Base-by-base conservation (phyloP, 1,140 invertebrate species). In the Trichonephila clavipes region DNA sequence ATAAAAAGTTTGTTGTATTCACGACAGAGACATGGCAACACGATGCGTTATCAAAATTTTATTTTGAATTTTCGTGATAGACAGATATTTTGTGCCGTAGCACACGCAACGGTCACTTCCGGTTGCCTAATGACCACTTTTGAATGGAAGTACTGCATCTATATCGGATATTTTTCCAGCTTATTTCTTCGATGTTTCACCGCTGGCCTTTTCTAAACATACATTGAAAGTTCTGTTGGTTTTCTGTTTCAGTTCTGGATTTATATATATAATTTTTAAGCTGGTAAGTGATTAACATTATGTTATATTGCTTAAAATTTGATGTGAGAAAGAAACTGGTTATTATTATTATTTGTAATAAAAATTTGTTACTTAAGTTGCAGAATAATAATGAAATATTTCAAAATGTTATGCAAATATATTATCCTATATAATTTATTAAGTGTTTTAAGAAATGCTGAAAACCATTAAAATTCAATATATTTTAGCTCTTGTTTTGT, bases 1-100 rank as follows among this genome's bases (percentile, higher is more conserved):
- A 64, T 88, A 64, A 69, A 51, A 64, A 64, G 61, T 88, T 88
- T 88, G 87, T 88, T 88, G 87, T 88, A 62, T 64, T 51, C 40
- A 16, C 40, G 61, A 87, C 85, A 83, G 85, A 58, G 85, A 88
- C 87, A 88, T 88, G 64, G 87, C 87, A 88, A 88, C 87, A 34
- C 12, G 86, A 24, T 88, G n/a, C 64, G n/a, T 12, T 69, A 24
- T 24, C 62, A 16, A n/a, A 61, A 83, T n/a, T 51, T 59, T 83
- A 66, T 88, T 88, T 66, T 88, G 82, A 83, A 62, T 87, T 87
- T 87, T 18, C 59, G 85, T 64, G 85, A 24, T 21, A 87, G 85
- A 40, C 58, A 62, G 58, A 87, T 83, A 87, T 87, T n/a, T 6
- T n/a, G 18, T 19, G 16, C 19, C 21, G 24, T 19, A 24, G 18